phyloP scores from a whole-genome alignment of 2,888 invertebrate genomes.

The Anarsia innoxiella region DNA sequence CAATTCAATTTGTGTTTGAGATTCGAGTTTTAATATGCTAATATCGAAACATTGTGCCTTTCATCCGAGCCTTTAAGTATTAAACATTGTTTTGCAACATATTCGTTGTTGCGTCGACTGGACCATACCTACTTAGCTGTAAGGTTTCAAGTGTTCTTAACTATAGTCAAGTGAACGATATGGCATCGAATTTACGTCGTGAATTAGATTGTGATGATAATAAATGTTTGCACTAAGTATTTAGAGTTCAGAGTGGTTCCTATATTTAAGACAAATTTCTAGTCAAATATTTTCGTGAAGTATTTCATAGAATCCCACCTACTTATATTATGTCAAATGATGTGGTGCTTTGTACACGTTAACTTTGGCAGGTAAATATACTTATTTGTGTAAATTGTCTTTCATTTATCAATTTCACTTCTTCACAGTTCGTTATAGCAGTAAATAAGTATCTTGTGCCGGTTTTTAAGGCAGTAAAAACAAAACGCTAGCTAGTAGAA shows the following conservation, averaged over 20 bases:
- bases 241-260: conserved; percentile 16
- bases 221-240: conserved; percentile 13
- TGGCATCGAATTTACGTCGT: no score
- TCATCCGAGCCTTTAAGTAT: no score
- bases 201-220: conserved; percentile 31
- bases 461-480: no score
- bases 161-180: conserved; percentile 23
- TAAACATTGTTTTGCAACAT: no score
- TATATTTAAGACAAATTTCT: conserved; percentile 27
- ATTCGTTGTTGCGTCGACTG: no score
- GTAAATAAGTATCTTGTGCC: no score
- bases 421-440: no score
- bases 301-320: conserved; percentile 12
- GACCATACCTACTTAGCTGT: conserved; percentile 18
- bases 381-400: conserved; percentile 36
- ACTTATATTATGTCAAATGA: conserved; percentile 18
- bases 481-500: no score
- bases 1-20: no score
- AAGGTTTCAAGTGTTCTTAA: conserved; percentile 29
- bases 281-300: conserved; percentile 38
- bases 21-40: no score
- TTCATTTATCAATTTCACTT: conserved; percentile 9
- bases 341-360: conserved; percentile 36
- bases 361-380: conserved; percentile 33
- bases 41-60: no score